Evolutionary conservation across 2,113 vertebrate species (phyloP).

Genomic region (Hydropotes inermis): DNA sequence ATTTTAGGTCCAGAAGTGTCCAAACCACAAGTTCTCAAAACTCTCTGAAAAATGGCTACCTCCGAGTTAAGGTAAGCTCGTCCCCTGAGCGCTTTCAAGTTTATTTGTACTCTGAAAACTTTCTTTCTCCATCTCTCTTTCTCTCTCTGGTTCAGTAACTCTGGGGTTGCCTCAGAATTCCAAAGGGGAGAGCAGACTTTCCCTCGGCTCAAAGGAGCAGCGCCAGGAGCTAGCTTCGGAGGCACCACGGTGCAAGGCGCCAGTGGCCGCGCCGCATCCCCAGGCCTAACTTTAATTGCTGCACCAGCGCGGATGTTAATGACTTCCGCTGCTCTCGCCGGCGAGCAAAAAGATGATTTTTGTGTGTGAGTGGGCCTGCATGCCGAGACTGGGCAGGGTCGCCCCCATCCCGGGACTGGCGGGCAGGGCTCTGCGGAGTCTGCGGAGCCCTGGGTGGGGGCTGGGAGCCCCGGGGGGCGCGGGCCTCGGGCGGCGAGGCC

Average conservation of each 20-base stretch:
- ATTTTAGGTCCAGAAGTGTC: slow-evolving; percentile 86
- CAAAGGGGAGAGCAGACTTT: slow-evolving; percentile 62
- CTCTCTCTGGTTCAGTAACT: slow-evolving; percentile 46
- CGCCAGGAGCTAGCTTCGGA: slow-evolving; percentile 65
- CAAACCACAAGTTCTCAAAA: slow-evolving; percentile 86
- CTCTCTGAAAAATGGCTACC: slow-evolving; percentile 85
- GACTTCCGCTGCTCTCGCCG: slow-evolving; percentile 81
- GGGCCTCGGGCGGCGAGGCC: background rate
- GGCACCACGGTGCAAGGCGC: slow-evolving; percentile 70
- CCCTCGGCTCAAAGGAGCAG: slow-evolving; percentile 21
- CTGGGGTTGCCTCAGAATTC: slow-evolving; percentile 63
- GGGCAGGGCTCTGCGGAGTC: background rate
- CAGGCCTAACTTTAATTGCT: slow-evolving; percentile 84
- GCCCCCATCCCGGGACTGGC: background rate
- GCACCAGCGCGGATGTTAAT: slow-evolving; percentile 80
- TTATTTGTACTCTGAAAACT: slow-evolving; percentile 80
- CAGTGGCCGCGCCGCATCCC: slow-evolving; percentile 78
- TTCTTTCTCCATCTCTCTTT: slow-evolving; percentile 35
- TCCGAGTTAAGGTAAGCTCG: slow-evolving; percentile 92
- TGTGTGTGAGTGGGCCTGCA: slow-evolving; percentile 20
- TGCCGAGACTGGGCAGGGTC: background rate
- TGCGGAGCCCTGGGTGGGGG: background rate
- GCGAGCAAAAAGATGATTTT: slow-evolving; percentile 73
- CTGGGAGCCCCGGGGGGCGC: slow-evolving; percentile 43
- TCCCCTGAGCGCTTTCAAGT: slow-evolving; percentile 81